Base-by-base conservation (phyloP, 2,113 vertebrate genomes). In the Rhinichthys klamathensis region DNA sequence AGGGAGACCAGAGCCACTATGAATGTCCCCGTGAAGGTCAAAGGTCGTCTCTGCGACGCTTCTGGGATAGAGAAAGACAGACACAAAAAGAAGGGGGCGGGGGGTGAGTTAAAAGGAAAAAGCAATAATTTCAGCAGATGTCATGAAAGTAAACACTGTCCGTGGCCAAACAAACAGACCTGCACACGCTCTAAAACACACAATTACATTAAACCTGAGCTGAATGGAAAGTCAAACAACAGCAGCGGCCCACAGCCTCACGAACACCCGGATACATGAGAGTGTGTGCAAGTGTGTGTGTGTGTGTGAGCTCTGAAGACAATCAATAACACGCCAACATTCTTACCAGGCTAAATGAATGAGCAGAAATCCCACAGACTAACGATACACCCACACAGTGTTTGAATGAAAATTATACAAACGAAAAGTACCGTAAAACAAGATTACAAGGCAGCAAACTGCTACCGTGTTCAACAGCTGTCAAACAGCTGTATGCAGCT, bases 21-120 rank as follows among this genome's bases (percentile, higher is more conserved):
- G 97, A 91, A 98, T 85, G 87, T 99, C 98, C 87, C 97, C 97
- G 89, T 97, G 97, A 82, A 97, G 93, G 89, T 98, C 98, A 92
- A 99, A 99, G 46, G 96, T 96, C 0, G 97, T 97, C 94, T 99
- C 98, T 83, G 97, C 95, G 35, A 99, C 94, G 61, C 94, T 93
- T 89, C 97, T 98, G 90, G 58, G 13, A 75, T 1, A 1, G 12
- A 51, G 12, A 75, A 80, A 82, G 25, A 70, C 25, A 51, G 15
- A 79, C 12, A 35, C 13, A 76, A 11, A 30, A 46, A 58, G 2
- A 3, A 23, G 11, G 5, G 10, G 25, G n/a, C 12, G 69, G 16
- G 6, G 35, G 6, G 35, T n/a, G n/a, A 15, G n/a, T 12, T 49
- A 69, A 63, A 79, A 61, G 63, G 11, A 41, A 60, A 51, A 41